Percentiles rank a stretch among this genome's conserved stretches.
These are phyloP conservation scores for Leptinotarsa juncta DNA, from an alignment of 2,888 invertebrate genomes.

Conservation along the genomic window DNA sequence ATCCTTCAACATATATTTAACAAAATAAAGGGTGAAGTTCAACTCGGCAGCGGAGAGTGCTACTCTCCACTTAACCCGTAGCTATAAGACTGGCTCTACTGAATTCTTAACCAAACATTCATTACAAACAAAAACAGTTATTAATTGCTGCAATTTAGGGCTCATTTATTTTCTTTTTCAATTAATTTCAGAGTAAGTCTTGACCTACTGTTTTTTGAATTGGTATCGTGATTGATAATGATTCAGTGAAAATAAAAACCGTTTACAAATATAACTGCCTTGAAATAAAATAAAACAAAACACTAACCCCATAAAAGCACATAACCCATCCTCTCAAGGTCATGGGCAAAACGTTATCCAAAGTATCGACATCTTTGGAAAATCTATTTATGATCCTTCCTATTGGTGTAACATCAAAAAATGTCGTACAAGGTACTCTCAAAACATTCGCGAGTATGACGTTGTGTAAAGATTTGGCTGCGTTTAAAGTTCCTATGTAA, in stretches of 20 bases:
- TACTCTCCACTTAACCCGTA: too few species aligned
- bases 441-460: constrained; percentile 75
- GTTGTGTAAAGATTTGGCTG: constrained; percentile 74
- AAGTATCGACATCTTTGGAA: constrained; percentile 79
- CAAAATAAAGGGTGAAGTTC: too few species aligned
- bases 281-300: constrained; percentile 28
- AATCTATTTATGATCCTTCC: constrained; percentile 84
- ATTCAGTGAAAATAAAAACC: not conserved
- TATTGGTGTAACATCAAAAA: constrained; percentile 84
- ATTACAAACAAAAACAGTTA: too few species aligned
- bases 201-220: too few species aligned
- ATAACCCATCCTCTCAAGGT: constrained; percentile 78
- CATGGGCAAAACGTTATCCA: constrained; percentile 79
- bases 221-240: too few species aligned
- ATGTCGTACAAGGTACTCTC: constrained; percentile 75
- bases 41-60: too few species aligned
- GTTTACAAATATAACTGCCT: constrained; percentile 37
- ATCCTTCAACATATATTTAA: too few species aligned
- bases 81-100: too few species aligned
- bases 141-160: too few species aligned
- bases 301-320: constrained; percentile 74
- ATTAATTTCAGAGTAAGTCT: too few species aligned
- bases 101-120: too few species aligned
- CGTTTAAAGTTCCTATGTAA: constrained; percentile 75
- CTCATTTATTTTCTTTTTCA: too few species aligned